These are phyloP conservation scores for Oreochromis niloticus DNA, from an alignment of 2,113 vertebrate genomes.

Conservation along the genomic window DNA sequence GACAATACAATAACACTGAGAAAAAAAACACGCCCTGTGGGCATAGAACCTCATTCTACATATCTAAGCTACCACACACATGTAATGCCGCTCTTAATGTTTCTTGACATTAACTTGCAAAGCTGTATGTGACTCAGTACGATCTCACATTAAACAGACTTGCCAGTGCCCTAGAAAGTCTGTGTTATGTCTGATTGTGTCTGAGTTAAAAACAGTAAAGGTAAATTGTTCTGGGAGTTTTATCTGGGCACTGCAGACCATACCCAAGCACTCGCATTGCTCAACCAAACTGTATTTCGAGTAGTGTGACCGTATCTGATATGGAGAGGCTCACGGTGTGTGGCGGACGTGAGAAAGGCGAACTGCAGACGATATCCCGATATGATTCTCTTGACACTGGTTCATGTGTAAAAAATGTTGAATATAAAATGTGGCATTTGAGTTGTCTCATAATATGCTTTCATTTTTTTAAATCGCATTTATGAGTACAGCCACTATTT, in stretches of 20 bases:
- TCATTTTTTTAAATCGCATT: not conserved
- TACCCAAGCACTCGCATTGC: not conserved
- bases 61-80: not conserved
- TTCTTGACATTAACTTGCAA: not conserved
- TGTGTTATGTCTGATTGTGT: not conserved
- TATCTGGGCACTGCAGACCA: not conserved
- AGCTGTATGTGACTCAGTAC: not conserved
- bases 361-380: not conserved
- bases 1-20: not conserved
- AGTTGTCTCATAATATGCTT: not conserved
- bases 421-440: not conserved
- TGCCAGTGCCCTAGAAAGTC: not conserved
- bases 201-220: not conserved
- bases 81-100: not conserved
- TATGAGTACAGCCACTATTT: not conserved
- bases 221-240: not conserved
- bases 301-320: not conserved
- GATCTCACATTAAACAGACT: not conserved
- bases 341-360: accelerated
- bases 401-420: not conserved
- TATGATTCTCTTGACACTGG: not conserved
- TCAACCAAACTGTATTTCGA: not conserved
- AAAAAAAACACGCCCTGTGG: not conserved
- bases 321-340: not conserved
- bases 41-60: not conserved